Base-by-base conservation (phyloP, 2,113 vertebrate species). In the Pungitius pungitius region DNA sequence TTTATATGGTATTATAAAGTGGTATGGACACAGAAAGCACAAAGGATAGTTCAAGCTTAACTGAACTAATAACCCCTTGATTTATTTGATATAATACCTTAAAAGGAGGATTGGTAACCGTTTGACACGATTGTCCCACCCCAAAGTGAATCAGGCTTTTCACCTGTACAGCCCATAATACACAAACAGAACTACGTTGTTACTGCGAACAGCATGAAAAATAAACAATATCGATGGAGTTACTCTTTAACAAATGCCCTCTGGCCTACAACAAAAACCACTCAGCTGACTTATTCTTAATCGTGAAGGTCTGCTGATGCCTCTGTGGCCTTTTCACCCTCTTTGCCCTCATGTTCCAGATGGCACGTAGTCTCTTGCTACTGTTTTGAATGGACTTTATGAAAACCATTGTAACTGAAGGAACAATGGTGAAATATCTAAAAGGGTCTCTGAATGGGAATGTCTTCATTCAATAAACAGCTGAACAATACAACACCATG, bases 381-480 rank as follows among this genome's bases (percentile, higher is more conserved):
- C 49, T 60, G 78, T 65, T 83, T 88, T 86, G 73, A 87, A 88
- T 88, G 67, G 84, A 79, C 62, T 80, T 69, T 30, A 74, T 89
- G 58, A 82, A 86, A 81, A 42, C 83, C 77, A 86, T 87, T 88
- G 87, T 89, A 78, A 73, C 65, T 65, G 26, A 63, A 22, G 3
- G 9, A 86, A 92, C 88, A 91, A 92, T 90, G 37, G 70, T 26
- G 63, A 80, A 87, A 40, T 82, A 69, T 86, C 62, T 66, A 63
- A 84, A 84, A 45, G 45, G 68, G 64, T 67, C 37, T 68, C 66
- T 81, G 83, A 87, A 84, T 84, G 75, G 77, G 27, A 86, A 79
- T 75, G 79, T 85, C 75, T 79, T 81, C 58, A 74, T 86, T 85
- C 69, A 85, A 85, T 89, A 92, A 90, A 92, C 89, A 92, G 69